Evolutionary conservation across 2,113 vertebrate species (phyloP).

Genomic region (Castor canadensis): DNA sequence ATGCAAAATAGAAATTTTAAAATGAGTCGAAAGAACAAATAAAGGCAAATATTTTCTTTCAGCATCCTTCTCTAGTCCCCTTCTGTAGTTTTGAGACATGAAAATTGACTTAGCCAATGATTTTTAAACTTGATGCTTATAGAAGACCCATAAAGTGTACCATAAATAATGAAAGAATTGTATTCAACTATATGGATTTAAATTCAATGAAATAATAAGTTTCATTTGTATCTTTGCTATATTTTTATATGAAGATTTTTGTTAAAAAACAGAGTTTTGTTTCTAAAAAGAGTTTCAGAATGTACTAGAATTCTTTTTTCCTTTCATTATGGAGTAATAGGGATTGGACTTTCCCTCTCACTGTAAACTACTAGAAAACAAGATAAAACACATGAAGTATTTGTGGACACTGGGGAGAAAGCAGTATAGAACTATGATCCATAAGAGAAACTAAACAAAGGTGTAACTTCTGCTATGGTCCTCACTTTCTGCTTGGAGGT

Average conservation of each 20-base stretch:
- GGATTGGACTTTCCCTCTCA: background rate
- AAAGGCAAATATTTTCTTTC: background rate
- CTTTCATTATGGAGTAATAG: background rate
- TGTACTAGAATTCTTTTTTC: background rate
- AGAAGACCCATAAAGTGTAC: background rate
- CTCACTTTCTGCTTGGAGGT: background rate
- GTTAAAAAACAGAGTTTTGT: background rate
- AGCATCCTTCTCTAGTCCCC: background rate
- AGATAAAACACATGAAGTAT: background rate
- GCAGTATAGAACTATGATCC: too few species aligned
- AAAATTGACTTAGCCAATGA: background rate
- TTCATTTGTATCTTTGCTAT: background rate
- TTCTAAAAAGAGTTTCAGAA: constrained; percentile 24
- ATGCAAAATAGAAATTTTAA: background rate
- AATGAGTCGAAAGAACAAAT: background rate
- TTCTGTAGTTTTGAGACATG: background rate
- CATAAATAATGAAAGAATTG: background rate
- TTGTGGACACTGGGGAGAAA: background rate
- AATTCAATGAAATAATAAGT: background rate
- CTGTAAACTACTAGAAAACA: background rate
- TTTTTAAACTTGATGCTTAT: background rate
- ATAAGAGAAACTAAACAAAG: background rate
- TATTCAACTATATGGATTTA: background rate
- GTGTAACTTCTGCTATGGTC: too few species aligned
- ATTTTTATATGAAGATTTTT: background rate